phyloP scores from a whole-genome alignment of 2,888 invertebrate genomes.

The Polydrusus tereticollis region DNA sequence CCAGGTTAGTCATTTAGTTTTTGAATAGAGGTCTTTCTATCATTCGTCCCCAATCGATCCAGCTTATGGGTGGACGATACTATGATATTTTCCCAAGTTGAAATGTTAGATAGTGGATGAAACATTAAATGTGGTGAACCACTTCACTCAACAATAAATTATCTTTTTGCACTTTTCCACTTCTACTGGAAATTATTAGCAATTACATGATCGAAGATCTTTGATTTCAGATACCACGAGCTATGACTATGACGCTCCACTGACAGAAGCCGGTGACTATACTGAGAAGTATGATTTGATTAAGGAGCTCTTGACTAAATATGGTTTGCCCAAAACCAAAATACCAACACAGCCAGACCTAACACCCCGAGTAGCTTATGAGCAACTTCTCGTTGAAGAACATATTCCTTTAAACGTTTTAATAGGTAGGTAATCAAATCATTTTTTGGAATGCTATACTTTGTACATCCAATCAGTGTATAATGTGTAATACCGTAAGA shows the following conservation, averaged over 20 bases:
- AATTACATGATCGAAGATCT: constrained; percentile 42
- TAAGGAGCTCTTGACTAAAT: constrained; percentile 69
- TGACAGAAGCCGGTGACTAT: constrained; percentile 91
- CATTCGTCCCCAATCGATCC: too few species aligned
- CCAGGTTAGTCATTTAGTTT: too few species aligned
- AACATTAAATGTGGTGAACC: constrained; percentile 73
- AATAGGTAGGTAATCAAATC: constrained; percentile 28
- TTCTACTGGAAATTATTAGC: too few species aligned
- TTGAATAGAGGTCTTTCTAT: too few species aligned
- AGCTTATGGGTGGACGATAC: too few species aligned
- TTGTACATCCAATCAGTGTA: too few species aligned
- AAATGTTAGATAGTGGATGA: too few species aligned
- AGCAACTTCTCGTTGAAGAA: constrained; percentile 63
- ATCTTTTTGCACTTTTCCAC: too few species aligned
- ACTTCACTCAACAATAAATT: too few species aligned
- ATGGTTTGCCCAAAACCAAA: constrained; percentile 61
- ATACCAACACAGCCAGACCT: constrained; percentile 78
- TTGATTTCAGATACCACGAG: constrained; percentile 65
- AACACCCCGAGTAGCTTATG: constrained; percentile 85
- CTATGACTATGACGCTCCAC: constrained; percentile 89
- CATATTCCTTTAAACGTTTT: constrained; percentile 29
- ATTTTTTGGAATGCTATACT: too few species aligned
- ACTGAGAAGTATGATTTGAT: constrained; percentile 78
- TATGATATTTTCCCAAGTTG: too few species aligned
- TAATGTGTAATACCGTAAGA: too few species aligned